phyloP scores from a whole-genome alignment of 2,113 vertebrate species.

The Oriolus oriolus region DNA sequence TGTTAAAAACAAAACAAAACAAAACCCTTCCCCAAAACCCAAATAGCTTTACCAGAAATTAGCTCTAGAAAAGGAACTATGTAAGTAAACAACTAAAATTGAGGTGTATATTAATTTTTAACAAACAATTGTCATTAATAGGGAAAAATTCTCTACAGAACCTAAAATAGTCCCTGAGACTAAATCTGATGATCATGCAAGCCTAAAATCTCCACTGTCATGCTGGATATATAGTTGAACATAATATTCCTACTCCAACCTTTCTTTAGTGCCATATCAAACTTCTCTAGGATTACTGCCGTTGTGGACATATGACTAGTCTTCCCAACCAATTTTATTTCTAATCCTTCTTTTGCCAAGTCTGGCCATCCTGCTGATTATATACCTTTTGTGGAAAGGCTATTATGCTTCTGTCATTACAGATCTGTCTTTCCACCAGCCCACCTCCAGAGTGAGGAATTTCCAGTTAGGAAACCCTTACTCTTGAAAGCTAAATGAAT shows the following conservation, averaged over 20 bases:
- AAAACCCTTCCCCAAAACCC: neutral
- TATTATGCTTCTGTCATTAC: neutral
- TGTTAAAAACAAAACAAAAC: neutral
- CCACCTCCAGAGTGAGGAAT: neutral
- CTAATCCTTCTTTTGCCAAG: neutral
- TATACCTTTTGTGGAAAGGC: neutral
- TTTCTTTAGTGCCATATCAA: neutral
- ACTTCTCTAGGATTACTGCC: neutral
- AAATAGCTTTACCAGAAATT: neutral
- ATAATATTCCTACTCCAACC: neutral
- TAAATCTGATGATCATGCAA: neutral
- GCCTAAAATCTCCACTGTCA: neutral
- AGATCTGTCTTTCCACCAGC: neutral
- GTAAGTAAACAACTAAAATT: neutral
- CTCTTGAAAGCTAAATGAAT: neutral
- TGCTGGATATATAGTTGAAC: neutral
- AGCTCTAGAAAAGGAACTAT: neutral
- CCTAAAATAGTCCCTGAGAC: neutral
- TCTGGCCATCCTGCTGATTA: neutral
- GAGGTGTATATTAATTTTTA: neutral
- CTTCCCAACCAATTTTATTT: neutral
- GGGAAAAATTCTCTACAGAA: neutral
- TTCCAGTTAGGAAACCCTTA: neutral
- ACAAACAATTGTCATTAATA: neutral
- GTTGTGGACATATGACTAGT: neutral